A percentile compares a stretch with the other conserved stretches of the same genome.
Evolutionary conservation across 1,140 invertebrate genomes (phyloP).

Genomic region (Listronotus bonariensis): DNA sequence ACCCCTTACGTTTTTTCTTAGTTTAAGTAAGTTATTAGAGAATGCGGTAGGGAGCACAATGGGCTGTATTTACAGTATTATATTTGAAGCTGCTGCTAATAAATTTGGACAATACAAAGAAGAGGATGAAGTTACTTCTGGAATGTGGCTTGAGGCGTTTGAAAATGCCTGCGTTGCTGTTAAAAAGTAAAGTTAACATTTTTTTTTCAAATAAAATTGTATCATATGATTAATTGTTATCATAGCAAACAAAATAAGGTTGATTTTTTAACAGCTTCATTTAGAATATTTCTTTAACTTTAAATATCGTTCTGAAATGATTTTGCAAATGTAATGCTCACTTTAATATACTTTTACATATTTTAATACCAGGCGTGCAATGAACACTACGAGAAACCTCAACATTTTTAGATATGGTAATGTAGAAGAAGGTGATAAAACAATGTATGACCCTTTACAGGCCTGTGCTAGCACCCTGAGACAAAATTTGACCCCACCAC

Average conservation of each 20-base stretch:
- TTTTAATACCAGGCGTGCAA: too few relatives aligned
- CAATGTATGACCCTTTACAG: constrained; percentile 62
- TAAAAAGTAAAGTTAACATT: constrained; percentile 16
- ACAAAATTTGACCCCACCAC: constrained; percentile 40
- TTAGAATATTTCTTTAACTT: too few relatives aligned
- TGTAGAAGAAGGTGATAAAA: constrained; percentile 61
- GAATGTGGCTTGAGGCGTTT: constrained; percentile 45
- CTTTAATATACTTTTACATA: too few relatives aligned
- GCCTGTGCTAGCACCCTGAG: constrained; percentile 48
- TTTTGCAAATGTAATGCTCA: too few relatives aligned
- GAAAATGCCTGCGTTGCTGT: constrained; percentile 28
- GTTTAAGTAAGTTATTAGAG: constrained; percentile 49
- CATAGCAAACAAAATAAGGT: too few relatives aligned
- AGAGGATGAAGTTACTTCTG: constrained; percentile 29
- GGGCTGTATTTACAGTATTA: constrained; percentile 49
- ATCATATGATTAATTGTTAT: too few relatives aligned
- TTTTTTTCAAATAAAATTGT: too few relatives aligned
- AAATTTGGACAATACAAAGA: constrained; percentile 41
- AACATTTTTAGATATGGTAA: constrained; percentile 56
- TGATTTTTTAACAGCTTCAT: too few relatives aligned
- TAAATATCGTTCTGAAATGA: too few relatives aligned
- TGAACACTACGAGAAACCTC: too few relatives aligned
- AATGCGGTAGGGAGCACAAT: constrained; percentile 43
- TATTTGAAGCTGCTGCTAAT: constrained; percentile 51
- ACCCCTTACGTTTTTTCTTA: constrained; percentile 47